phyloP scores from a whole-genome alignment of 2,888 invertebrate species.

The Hermaeophaga mercurialis region DNA sequence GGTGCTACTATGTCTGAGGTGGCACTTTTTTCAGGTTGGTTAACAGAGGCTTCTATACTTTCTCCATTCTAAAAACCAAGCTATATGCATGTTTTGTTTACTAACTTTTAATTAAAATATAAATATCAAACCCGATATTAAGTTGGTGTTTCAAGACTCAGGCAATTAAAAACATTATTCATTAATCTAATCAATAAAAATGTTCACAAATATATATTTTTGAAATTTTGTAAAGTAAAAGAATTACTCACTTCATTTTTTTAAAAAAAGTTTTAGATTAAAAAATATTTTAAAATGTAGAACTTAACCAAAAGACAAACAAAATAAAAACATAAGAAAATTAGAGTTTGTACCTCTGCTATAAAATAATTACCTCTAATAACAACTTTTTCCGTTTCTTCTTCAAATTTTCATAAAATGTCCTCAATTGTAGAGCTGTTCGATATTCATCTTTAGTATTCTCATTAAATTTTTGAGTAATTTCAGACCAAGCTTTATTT shows the following conservation, averaged over 20 bases:
- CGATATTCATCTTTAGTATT: slow-evolving; percentile 19
- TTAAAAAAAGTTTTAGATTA: no score
- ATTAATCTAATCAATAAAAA: no score
- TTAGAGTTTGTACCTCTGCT: no score
- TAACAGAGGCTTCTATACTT: slow-evolving; percentile 4
- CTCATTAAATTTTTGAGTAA: slow-evolving; percentile 25
- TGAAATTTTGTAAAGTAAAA: no score
- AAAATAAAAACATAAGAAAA: background rate
- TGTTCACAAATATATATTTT: no score
- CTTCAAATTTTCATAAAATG: slow-evolving; percentile 27
- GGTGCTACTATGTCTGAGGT: background rate
- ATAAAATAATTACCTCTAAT: slow-evolving; percentile 6
- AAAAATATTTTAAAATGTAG: no score
- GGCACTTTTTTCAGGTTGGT: slow-evolving; percentile 8
- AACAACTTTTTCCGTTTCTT: slow-evolving; percentile 19
- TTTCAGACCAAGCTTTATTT: slow-evolving; percentile 24
- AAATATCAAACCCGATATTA: no score
- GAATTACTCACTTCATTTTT: no score
- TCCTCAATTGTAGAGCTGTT: slow-evolving; percentile 21
- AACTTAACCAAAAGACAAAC: background rate
- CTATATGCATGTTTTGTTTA: no score
- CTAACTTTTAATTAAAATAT: no score
- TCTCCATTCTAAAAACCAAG: slow-evolving; percentile 16
- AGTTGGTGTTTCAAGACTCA: no score
- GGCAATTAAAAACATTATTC: no score